Evolutionary conservation across 2,113 vertebrate species (phyloP).

Genomic region (Mastomys natalensis): DNA sequence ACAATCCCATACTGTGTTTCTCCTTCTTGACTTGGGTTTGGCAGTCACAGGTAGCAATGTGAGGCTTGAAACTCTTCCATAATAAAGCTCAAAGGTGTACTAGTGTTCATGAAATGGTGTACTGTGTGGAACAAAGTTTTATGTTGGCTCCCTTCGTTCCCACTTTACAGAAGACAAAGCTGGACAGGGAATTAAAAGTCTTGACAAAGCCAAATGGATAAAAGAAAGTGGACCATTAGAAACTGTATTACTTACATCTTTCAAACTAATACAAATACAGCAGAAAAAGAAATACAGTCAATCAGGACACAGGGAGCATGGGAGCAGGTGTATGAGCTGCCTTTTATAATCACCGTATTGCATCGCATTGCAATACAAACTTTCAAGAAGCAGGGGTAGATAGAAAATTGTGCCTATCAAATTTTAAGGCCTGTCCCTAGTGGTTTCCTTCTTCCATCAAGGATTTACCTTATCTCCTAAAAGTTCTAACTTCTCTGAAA

Average conservation of each 20-base stretch:
- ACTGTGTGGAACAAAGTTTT: background rate
- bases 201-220: background rate
- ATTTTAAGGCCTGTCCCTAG: background rate
- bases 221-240: background rate
- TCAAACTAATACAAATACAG: background rate
- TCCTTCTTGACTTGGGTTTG: background rate
- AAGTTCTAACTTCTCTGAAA: background rate
- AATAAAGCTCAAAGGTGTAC: background rate
- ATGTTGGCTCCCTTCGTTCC: background rate
- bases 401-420: background rate
- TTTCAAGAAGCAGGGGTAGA: background rate
- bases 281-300: background rate
- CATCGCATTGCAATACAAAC: no score
- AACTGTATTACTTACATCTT: background rate
- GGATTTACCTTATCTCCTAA: background rate
- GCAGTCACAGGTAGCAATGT: background rate
- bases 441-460: background rate
- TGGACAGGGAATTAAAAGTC: background rate
- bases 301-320: background rate
- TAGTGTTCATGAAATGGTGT: background rate
- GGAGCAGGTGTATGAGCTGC: background rate
- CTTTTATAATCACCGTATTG: background rate
- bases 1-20: background rate
- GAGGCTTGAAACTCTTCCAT: background rate
- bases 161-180: background rate